These are phyloP conservation scores for Helostoma temminkii DNA, from an alignment of 2,797 vertebrate genomes.

Conservation along the genomic window DNA sequence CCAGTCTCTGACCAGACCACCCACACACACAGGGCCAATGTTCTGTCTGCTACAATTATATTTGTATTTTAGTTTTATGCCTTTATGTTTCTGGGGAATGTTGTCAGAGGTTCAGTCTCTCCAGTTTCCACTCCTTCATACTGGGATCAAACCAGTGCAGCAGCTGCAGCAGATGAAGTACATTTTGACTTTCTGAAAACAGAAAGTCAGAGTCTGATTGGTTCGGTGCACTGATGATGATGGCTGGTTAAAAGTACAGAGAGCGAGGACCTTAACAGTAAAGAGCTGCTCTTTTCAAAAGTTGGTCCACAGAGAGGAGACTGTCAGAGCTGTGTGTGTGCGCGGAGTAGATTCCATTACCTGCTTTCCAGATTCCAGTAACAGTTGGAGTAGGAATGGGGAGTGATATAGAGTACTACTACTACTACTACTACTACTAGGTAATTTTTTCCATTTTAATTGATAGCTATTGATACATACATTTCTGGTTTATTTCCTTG, in stretches of 20 bases:
- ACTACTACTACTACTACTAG: too few species aligned
- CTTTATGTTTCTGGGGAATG: conserved; percentile 29
- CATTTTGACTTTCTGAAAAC: too few species aligned
- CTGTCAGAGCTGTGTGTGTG: conserved; percentile 22
- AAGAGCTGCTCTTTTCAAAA: conserved; percentile 13
- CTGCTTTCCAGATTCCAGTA: conserved; percentile 43
- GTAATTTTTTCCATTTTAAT: too few species aligned
- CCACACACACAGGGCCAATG: conserved; percentile 25
- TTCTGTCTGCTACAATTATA: conserved; percentile 32
- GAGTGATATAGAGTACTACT: background rate
- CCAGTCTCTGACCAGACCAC: conserved; percentile 49
- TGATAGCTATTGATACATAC: too few species aligned
- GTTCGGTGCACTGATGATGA: background rate
- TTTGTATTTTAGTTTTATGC: conserved; percentile 33
- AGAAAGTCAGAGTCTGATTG: background rate
- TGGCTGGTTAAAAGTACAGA: background rate
- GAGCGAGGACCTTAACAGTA: background rate
- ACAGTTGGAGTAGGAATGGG: conserved; percentile 2
- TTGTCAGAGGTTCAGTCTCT: conserved; percentile 24
- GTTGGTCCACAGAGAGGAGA: background rate
- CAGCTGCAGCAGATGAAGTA: conserved; percentile 5
- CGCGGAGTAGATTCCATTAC: conserved; percentile 40
- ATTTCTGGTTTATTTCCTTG: too few species aligned
- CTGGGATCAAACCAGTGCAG: conserved; percentile 44
- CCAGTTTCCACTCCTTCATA: conserved; percentile 45